phyloP scores from a whole-genome alignment of 2,113 vertebrate species.

The Sminthopsis crassicaudata region DNA sequence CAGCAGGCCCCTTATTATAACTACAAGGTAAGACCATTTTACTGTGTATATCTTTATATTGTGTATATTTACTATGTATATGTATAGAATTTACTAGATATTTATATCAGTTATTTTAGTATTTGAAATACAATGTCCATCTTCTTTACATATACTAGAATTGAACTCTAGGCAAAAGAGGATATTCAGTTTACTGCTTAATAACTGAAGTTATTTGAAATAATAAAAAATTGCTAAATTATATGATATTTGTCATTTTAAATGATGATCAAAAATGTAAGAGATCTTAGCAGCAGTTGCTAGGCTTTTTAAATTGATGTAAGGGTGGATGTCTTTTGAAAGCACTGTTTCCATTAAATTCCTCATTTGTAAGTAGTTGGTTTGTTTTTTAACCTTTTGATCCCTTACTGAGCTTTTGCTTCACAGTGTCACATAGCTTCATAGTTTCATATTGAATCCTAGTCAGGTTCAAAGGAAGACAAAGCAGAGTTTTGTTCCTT shows the following conservation, averaged over 20 bases:
- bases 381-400: conserved; percentile 12
- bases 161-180: conserved; percentile 34
- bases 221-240: background rate
- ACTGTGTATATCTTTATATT: conserved; percentile 4
- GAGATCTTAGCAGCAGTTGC: conserved; percentile 12
- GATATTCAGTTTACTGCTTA: conserved; percentile 36
- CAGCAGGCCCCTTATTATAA: conserved; percentile 93
- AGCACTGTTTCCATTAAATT: conserved; percentile 17
- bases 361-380: conserved; percentile 40
- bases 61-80: no score
- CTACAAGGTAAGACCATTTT: conserved; percentile 87
- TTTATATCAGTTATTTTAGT: background rate
- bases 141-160: conserved; percentile 32
- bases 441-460: conserved; percentile 11
- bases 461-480: conserved; percentile 22
- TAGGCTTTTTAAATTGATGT: conserved; percentile 34
- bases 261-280: conserved; percentile 22
- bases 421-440: conserved; percentile 27
- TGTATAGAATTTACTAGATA: background rate
- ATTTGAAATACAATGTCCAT: background rate
- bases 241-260: conserved; percentile 37
- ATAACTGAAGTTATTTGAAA: conserved; percentile 33
- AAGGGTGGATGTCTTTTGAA: conserved; percentile 21
- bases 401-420: conserved; percentile 27
- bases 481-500: conserved; percentile 5